Conservation (phyloP, 2,888 invertebrate genomes). For the Caenorhabditis drosophilae region DNA sequence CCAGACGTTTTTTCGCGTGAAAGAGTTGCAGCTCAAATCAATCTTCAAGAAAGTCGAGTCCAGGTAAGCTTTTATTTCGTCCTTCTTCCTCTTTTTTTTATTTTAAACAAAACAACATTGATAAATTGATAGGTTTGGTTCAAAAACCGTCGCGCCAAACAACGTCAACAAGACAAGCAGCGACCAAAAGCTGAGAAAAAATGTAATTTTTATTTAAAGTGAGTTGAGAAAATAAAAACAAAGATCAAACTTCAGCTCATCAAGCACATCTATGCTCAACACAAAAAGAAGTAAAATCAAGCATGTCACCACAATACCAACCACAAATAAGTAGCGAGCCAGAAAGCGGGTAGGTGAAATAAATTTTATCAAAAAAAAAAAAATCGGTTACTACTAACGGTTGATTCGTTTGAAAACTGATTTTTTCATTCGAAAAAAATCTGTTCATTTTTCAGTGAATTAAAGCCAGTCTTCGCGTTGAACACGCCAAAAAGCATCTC, state of each 20-base stretch:
- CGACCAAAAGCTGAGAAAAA: constrained; percentile 48
- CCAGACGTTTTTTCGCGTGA: constrained; percentile 65
- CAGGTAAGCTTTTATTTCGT: constrained; percentile 45
- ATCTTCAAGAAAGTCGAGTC: constrained; percentile 62
- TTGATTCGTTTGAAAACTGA: constrained; percentile 4
- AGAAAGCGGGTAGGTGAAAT: constrained; percentile 41
- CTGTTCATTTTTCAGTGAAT: constrained; percentile 4
- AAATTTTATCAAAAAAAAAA: constrained; percentile 1
- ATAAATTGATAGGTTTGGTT: constrained; percentile 59
- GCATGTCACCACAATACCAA: constrained; percentile 26
- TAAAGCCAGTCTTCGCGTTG: constrained; percentile 6
- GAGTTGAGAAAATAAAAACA: background rate
- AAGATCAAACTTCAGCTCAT: background rate
- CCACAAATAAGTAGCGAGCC: constrained; percentile 46
- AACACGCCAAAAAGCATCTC: constrained; percentile 38
- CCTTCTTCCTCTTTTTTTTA: too few species aligned
- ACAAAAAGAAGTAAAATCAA: too few species aligned
- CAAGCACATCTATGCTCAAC: too few species aligned
- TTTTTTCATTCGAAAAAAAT: background rate
- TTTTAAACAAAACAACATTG: constrained; percentile 1
- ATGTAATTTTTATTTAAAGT: constrained; percentile 5
- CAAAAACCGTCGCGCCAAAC: constrained; percentile 66
- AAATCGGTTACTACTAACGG: too few species aligned
- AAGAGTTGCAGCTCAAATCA: constrained; percentile 61
- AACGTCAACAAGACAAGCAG: constrained; percentile 65